A percentile compares a stretch with the other conserved stretches of the same genome.
phyloP scores from a whole-genome alignment of 2,888 invertebrate genomes.

The Dicyrtoma fusca region DNA sequence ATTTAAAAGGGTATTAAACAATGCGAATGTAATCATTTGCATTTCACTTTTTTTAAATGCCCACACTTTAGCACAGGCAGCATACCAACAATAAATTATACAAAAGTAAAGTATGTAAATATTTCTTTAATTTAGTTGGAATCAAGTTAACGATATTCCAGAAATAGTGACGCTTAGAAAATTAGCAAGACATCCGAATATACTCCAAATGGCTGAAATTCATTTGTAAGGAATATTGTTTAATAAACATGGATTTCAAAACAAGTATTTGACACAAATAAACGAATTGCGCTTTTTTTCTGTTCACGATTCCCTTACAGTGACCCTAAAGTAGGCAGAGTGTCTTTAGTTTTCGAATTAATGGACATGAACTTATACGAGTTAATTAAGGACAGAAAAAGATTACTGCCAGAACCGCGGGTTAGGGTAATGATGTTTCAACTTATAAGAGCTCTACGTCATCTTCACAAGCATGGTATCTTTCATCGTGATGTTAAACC shows the following conservation, averaged over 20 bases:
- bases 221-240: constrained; percentile 63
- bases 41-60: not conserved
- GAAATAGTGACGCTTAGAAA: constrained; percentile 68
- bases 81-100: no score
- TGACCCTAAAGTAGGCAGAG: constrained; percentile 65
- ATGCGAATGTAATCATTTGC: no score
- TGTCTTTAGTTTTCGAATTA: constrained; percentile 69
- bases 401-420: constrained; percentile 64
- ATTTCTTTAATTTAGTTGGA: constrained; percentile 58
- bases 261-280: no score
- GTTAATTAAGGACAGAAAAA: constrained; percentile 64
- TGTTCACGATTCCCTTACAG: constrained; percentile 61
- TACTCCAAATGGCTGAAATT: constrained; percentile 68
- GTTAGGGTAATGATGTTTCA: constrained; percentile 68
- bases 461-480: constrained; percentile 67
- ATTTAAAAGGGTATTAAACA: not conserved
- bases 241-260: no score
- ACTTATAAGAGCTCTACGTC: constrained; percentile 66
- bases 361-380: constrained; percentile 74
- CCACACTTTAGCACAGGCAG: not conserved
- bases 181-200: constrained; percentile 67
- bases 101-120: no score
- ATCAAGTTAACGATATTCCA: constrained; percentile 63
- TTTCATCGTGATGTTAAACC: constrained; percentile 75
- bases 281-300: no score